phyloP scores from a whole-genome alignment of 2,797 vertebrate genomes.

The Salmo trutta region DNA sequence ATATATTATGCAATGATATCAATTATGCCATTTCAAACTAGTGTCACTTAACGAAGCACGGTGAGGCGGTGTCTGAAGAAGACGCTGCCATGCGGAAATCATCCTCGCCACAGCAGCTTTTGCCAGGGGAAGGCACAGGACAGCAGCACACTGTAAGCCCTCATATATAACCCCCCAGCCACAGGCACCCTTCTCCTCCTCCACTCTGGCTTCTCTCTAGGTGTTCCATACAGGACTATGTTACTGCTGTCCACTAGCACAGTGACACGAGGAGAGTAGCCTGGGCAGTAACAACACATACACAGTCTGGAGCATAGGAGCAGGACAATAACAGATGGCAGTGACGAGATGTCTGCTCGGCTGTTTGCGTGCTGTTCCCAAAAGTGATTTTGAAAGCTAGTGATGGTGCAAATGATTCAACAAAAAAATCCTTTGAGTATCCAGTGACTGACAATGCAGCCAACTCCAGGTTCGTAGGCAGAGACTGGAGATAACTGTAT shows the following conservation, averaged over 20 bases:
- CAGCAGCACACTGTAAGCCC: slow-evolving; percentile 69
- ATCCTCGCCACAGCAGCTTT: slow-evolving; percentile 64
- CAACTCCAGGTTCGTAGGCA: background rate
- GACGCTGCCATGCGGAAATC: slow-evolving; percentile 63
- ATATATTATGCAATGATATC: slow-evolving; percentile 38
- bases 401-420: background rate
- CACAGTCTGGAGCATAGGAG: background rate
- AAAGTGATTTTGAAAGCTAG: background rate
- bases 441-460: slow-evolving; percentile 12
- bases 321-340: background rate
- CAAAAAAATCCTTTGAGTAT: slow-evolving; percentile 6
- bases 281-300: slow-evolving; percentile 18
- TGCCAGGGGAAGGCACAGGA: slow-evolving; percentile 68
- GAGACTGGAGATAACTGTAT: background rate
- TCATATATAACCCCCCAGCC: slow-evolving; percentile 35
- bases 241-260: background rate
- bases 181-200: slow-evolving; percentile 28
- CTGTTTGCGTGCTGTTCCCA: no score
- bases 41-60: slow-evolving; percentile 73
- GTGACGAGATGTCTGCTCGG: background rate
- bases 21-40: slow-evolving; percentile 68
- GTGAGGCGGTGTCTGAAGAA: slow-evolving; percentile 68
- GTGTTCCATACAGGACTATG: slow-evolving; percentile 43
- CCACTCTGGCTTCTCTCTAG: slow-evolving; percentile 48
- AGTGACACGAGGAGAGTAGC: background rate